A percentile compares a stretch with the other conserved stretches of the same genome.
These are phyloP conservation scores for Zoroaster sp. DNA, from an alignment of 53 echinoderm and acorn worm species.

Conservation along the genomic window DNA sequence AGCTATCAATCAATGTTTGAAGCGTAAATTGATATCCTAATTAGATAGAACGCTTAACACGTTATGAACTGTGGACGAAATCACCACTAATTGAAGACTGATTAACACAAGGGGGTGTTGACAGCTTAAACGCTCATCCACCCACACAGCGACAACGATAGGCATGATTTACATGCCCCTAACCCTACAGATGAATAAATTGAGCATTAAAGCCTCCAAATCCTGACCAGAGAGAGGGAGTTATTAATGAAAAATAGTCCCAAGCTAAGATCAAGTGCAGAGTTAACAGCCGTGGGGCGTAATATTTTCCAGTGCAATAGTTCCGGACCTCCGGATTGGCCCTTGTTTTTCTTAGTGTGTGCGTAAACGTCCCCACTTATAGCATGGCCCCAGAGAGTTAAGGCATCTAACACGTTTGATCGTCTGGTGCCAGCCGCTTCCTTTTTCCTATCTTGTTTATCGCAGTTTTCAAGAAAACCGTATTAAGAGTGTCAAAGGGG, in stretches of 20 bases:
- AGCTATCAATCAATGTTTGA: background rate
- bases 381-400: slow-evolving; percentile 29
- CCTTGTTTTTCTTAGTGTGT: slow-evolving; percentile 21
- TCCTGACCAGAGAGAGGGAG: slow-evolving; percentile 3
- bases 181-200: slow-evolving; percentile 47
- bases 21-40: slow-evolving; percentile 6
- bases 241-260: slow-evolving; percentile 60
- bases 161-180: slow-evolving; percentile 23
- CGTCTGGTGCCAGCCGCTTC: slow-evolving; percentile 43
- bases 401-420: background rate
- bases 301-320: slow-evolving; percentile 53
- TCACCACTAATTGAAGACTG: slow-evolving; percentile 5
- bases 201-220: slow-evolving; percentile 51
- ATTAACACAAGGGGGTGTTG: slow-evolving; percentile 2
- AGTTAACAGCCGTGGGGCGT: slow-evolving; percentile 51
- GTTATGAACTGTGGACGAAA: background rate
- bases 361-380: slow-evolving; percentile 24
- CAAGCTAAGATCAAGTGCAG: slow-evolving; percentile 57
- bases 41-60: slow-evolving; percentile 16
- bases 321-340: slow-evolving; percentile 5
- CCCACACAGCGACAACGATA: background rate
- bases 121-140: slow-evolving; percentile 1
- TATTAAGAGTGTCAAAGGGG: background rate
- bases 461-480: background rate
- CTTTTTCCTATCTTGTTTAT: background rate